Base-by-base conservation (phyloP, 2,797 vertebrate genomes). In the Microctenopoma steveboyesi region DNA sequence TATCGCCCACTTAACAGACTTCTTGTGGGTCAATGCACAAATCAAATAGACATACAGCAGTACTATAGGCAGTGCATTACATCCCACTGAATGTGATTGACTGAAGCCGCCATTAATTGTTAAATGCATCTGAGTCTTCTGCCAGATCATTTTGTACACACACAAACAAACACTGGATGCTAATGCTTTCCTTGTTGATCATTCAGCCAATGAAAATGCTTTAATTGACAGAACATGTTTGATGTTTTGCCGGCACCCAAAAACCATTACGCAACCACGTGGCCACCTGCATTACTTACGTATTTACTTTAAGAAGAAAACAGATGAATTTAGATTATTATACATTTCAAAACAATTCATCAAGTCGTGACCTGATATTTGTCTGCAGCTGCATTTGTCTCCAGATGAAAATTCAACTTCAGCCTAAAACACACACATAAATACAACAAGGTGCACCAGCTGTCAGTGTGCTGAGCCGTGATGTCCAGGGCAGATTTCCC, bases 21-120 rank as follows among this genome's bases (percentile, higher is more conserved):
- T 74, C 79, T 88, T 78, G 85, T 69, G 85, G 91, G 91, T 93
- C 93, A 91, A 73, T 86, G 91, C 89, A 88, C 88, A 93, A 90
- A 93, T 92, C 90, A 92, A 92, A 92, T 83, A 86, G 89, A 91
- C 88, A 83, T 76, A 83, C 80, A 84, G 81, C 81, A 76, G 83
- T 85, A 81, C 79, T 86, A 80, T 75, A 72, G 81, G 75, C 69
- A 39, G 69, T 64, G 83, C 72, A 81, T 90, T 86, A 83, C 47
- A 60, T 74, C 64, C 74, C 71, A 22, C 75, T 42, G 78, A 78
- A 86, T 48, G 73, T 42, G 86, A 90, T 81, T 81, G 85, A 85
- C 73, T 85, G n/a, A 57, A 73, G 72, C 67, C 16, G 40, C 59
- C 75, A 85, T 92, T 89, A 87, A 88, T 84, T 78, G 83, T 79